Base-by-base conservation (phyloP, 2,797 vertebrate genomes). In the Aulostomus chinensis region DNA sequence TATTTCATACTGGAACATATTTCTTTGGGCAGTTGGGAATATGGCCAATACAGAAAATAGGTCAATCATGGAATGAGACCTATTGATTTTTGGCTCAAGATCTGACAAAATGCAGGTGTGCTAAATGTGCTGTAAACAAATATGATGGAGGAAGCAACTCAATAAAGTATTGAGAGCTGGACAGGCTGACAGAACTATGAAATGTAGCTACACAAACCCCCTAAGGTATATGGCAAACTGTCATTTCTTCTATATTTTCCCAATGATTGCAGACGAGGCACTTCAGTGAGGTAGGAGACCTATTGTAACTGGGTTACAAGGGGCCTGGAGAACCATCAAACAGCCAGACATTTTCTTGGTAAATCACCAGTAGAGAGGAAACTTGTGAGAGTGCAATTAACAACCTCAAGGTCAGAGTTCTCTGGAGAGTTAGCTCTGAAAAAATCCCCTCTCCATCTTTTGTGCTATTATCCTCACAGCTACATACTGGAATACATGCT, bases 331-430 rank as follows among this genome's bases (percentile, higher is more conserved):
- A 74, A 76, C 67, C 66, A 68, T 83, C 67, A 68, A 76, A 47
- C 68, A 69, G 72, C 66, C 52, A 57, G 63, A 78, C 63, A 31
- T 65, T 66, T 76, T 70, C 68, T 65, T 71, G 66, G 65, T 80
- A 83, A 85, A 84, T 80, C 77, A 85, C 69, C 43, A 40, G 47
- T 65, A 52, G 58, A 64, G 61, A 70, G 64, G 65, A 52, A 82
- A 73, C 65, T 78, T 84, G 73, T 37, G 55, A 80, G 65, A 80
- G 80, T 9, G 59, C 68, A 84, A 86, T 84, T 85, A 77, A 83
- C 75, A 77, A 78, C 79, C 84, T 80, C 76, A 80, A 84, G 75
- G 84, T 85, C 83, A 73, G 58, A 73, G 58, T 60, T 68, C 77
- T 77, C 79, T 31, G 12, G 76, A 66, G 70, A 76, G 64, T 59